Base-by-base conservation (phyloP, 2,888 invertebrate genomes). In the Diloba caeruleocephala region DNA sequence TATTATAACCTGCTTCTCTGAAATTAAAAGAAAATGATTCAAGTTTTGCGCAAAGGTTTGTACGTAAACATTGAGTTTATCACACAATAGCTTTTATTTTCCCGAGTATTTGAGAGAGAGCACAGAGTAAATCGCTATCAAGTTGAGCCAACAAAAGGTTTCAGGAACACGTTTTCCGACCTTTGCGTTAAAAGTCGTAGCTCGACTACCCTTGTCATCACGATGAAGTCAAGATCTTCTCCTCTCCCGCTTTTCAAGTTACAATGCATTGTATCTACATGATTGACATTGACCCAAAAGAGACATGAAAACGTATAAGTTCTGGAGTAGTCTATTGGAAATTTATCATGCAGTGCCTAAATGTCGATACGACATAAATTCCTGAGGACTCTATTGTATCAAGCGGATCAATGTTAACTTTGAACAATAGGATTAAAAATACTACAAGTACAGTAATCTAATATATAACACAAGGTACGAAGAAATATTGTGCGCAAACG, bases 1-100 rank as follows among this genome's bases (percentile, higher is more conserved):
- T 44, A 46, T 42, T 65, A 53, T 42, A 63, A 44, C 33, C 72
- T 66, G 70, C 62, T 68, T 61, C 64, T 74, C 71, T 69, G 76
- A 52, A 76, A 74, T 52, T 73, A 71, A 23, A 63, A 9, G 48
- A 44, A 58, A 25, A 29, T 2, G 8, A 9, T 46, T 41, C 23
- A 42, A 63, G 51, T 62, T 62, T 60, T 58, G 25, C 49, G 53
- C 59, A 64, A 37, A 53, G 46, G 57, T 66, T 70, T 63, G 43
- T 21, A 31, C 46, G 23, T 19, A 42, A 44, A 44, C 29, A 44
- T 33, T 25, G 23, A 19, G 23, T 49, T 48, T 44, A 39, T 21
- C 13, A 46, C 41, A 21, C n/a, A 51, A 65, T 62, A 61, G 59
- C 71, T 68, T 66, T 57, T 66, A 68, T 76, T 74, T 71, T 59